Conservation (phyloP, 1,140 invertebrate genomes). For the Coptotermes formosanus region DNA sequence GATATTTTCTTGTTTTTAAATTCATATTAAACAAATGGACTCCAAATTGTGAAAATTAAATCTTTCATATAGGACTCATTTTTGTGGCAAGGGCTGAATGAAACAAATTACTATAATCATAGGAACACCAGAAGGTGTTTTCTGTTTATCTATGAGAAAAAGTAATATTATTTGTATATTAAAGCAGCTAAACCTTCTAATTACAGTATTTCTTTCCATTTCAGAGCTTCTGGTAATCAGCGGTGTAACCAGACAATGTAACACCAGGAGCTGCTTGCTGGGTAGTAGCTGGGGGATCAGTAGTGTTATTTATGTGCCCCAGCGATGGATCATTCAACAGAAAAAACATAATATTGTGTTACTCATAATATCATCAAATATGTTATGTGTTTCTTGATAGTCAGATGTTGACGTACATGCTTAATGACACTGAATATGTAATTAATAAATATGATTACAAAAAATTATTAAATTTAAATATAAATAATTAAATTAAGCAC, state of each 20-base stretch:
- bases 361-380: neutral
- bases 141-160: too few relatives aligned
- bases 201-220: neutral
- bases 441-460: neutral
- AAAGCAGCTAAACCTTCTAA: too few relatives aligned
- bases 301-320: neutral
- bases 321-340: neutral
- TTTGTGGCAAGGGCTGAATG: too few relatives aligned
- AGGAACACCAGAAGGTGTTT: too few relatives aligned
- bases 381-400: neutral
- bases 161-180: too few relatives aligned
- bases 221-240: slow-evolving; percentile 3
- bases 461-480: neutral
- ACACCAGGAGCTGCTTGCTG: neutral
- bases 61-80: too few relatives aligned
- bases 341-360: neutral
- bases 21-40: too few relatives aligned
- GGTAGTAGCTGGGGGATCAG: neutral
- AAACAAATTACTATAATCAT: too few relatives aligned
- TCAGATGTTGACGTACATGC: neutral
- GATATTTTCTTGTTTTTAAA: too few relatives aligned
- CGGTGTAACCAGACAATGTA: neutral
- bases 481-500: too few relatives aligned
- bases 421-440: neutral
- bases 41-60: too few relatives aligned